Conservation (phyloP, 2,797 vertebrate genomes). For the Gymnodraco acuticeps region DNA sequence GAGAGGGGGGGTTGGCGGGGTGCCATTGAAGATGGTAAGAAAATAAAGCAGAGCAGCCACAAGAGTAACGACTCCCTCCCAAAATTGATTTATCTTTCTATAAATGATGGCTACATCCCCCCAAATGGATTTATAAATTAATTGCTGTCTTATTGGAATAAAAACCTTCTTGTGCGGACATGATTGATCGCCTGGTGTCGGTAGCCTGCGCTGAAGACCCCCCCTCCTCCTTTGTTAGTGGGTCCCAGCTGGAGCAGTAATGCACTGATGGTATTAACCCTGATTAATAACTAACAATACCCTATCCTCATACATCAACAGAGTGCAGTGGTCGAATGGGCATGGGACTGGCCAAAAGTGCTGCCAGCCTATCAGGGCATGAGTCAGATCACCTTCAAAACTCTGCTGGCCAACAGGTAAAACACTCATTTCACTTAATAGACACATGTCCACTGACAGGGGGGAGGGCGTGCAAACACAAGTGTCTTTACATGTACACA, state of each 20-base stretch:
- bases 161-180: constrained; percentile 91
- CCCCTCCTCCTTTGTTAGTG: constrained; percentile 90
- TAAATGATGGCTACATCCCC: constrained; percentile 93
- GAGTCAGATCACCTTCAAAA: constrained; percentile 91
- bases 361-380: constrained; percentile 88
- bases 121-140: constrained; percentile 97
- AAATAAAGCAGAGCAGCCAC: constrained; percentile 77
- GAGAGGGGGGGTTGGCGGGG: constrained; percentile 73
- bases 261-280: constrained; percentile 95
- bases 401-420: constrained; percentile 95
- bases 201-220: constrained; percentile 84
- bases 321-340: constrained; percentile 89
- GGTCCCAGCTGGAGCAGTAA: constrained; percentile 93
- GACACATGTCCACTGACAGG: neutral
- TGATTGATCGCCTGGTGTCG: constrained; percentile 92
- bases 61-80: constrained; percentile 88
- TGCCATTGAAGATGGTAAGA: constrained; percentile 78
- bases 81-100: constrained; percentile 96
- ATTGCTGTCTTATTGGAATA: constrained; percentile 95
- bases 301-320: constrained; percentile 93
- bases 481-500: constrained; percentile 35
- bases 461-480: neutral
- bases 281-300: constrained; percentile 97
- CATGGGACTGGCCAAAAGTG: constrained; percentile 93
- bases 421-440: constrained; percentile 58